Percentiles rank a stretch among this genome's conserved stretches.
These are phyloP conservation scores for Acronicta psi DNA, from an alignment of 2,888 invertebrate species.

Conservation along the genomic window DNA sequence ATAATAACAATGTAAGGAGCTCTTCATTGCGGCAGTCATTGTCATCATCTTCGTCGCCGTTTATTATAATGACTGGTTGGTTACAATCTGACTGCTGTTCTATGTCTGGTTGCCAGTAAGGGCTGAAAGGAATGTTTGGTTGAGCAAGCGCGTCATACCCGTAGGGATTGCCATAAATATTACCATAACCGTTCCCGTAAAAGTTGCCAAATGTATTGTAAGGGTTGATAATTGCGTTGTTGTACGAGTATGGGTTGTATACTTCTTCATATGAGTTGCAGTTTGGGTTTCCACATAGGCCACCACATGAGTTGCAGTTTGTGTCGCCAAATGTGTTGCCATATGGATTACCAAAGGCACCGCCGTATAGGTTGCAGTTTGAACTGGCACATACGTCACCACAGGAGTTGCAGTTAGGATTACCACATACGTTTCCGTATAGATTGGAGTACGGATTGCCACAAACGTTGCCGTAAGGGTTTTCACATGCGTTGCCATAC, in stretches of 20 bases:
- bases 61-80: constrained; percentile 46
- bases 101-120: constrained; percentile 16
- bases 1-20: constrained; percentile 20
- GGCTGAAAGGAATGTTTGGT: constrained; percentile 9
- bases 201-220: not conserved
- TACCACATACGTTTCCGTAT: constrained; percentile 1
- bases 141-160: constrained; percentile 9
- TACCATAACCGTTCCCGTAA: not conserved
- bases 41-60: constrained; percentile 18
- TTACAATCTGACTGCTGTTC: constrained; percentile 5
- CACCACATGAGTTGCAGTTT: not conserved
- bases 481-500: constrained; percentile 6
- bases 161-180: not conserved
- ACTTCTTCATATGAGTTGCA: not conserved
- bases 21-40: constrained; percentile 12
- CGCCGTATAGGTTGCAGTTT: not conserved
- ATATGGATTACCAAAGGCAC: no score
- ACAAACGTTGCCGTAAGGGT: not conserved
- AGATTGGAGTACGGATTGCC: not conserved
- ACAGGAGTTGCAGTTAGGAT: not conserved
- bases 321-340: not conserved
- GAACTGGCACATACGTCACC: not conserved
- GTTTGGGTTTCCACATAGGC: not conserved
- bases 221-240: not conserved
- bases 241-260: not conserved